Evolutionary conservation across 2,888 invertebrate genomes (phyloP).

Genomic region (Heliconius ismenius): DNA sequence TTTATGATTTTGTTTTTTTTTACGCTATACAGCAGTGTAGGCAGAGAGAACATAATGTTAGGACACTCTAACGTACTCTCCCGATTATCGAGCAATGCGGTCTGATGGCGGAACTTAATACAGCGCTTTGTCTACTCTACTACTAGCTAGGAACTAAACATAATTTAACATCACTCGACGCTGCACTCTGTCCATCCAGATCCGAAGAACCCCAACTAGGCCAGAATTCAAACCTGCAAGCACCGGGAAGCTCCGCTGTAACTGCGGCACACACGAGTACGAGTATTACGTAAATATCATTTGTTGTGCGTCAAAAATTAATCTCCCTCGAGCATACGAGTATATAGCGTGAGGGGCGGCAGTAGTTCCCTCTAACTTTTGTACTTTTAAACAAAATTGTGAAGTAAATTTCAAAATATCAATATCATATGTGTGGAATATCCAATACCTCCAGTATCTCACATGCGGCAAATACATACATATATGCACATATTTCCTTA

Average conservation of each 20-base stretch:
- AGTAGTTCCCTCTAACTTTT: background rate
- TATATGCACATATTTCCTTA: slow-evolving; percentile 7
- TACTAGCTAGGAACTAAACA: too few species aligned
- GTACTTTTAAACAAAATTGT: background rate
- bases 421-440: background rate
- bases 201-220: too few species aligned
- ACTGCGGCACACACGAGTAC: background rate
- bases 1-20: too few species aligned
- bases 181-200: too few species aligned
- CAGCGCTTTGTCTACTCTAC: too few species aligned
- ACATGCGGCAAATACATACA: background rate
- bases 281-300: slow-evolving; percentile 7
- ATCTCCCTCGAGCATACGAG: background rate
- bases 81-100: too few species aligned
- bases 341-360: background rate
- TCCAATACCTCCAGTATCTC: slow-evolving; percentile 4
- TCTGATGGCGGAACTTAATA: too few species aligned
- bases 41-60: too few species aligned
- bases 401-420: slow-evolving; percentile 3
- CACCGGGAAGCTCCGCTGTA: background rate
- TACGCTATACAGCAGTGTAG: too few species aligned
- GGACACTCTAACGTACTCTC: too few species aligned
- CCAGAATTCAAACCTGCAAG: too few species aligned
- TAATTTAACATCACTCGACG: too few species aligned
- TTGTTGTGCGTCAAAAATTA: slow-evolving; percentile 10